Base-by-base conservation (phyloP, 1,140 invertebrate species). In the Asobara japonica region DNA sequence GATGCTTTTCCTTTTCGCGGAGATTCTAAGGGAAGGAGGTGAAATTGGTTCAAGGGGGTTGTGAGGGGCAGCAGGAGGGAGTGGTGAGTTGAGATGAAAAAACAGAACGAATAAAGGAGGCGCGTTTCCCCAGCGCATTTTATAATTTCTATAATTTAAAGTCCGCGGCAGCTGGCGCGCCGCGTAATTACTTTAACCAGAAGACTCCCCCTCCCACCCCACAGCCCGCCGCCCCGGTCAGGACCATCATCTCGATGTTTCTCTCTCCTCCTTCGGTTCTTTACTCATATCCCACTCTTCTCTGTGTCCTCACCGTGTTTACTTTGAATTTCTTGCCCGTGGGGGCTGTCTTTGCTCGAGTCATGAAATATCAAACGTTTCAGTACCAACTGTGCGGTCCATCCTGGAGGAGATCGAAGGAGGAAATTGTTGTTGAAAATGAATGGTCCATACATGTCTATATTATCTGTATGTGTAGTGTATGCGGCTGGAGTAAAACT, bases 81-180 rank as follows among this genome's bases (percentile, higher is more conserved):
- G 51, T 48, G 11, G 13, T 64, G 20, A 75, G 66, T 38, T 36
- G 51, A 68, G 73, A 73, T 71, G 62, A 72, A 69, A 65, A 68
- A 71, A 48, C n/a, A 27, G 69, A 70, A 66, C 48, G 45, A 41
- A 38, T 56, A 65, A 48, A 65, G 65, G 38, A 64, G 69, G 77
- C 77, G 78, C 73, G 73, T 75, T 71, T 71, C 41, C 62, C 29
- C 36, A 41, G 69, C 79, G 78, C 79, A 81, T 87, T 87, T 86
- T 83, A 84, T 87, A 86, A 87, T 87, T 87, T 86, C 84, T 87
- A 86, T 86, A 87, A 86, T 87, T 87, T 86, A 86, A 87, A 86
- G 82, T 87, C 82, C 82, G 80, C 82, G 82, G 85, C 85, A 87
- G 84, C 85, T 86, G 85, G 84, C 82, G 84, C 79, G 80, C 79